Percentiles rank a stretch among this genome's conserved stretches.
Conservation (phyloP, 2,888 invertebrate genomes). For the Dynastes tityus region DNA sequence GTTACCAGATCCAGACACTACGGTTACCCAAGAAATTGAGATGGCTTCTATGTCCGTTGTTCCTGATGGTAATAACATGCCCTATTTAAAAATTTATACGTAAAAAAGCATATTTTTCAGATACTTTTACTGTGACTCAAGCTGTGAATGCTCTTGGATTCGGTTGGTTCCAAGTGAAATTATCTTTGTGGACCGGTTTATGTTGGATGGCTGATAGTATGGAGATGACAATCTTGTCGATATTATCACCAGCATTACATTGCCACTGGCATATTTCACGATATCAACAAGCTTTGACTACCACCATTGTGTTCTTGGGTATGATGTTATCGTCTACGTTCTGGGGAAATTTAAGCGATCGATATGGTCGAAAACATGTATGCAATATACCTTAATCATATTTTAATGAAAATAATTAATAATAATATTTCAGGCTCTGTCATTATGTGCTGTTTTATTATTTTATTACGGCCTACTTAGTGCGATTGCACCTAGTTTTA, state of each 20-base stretch:
- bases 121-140: slow-evolving; percentile 89
- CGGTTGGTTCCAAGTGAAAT: slow-evolving; percentile 91
- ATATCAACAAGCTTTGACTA: slow-evolving; percentile 93
- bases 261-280: slow-evolving; percentile 95
- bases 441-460: slow-evolving; percentile 90
- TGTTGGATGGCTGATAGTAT: slow-evolving; percentile 99
- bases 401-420: slow-evolving; percentile 14
- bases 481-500: slow-evolving; percentile 92
- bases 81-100: slow-evolving; percentile 28
- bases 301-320: slow-evolving; percentile 94
- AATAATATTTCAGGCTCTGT: slow-evolving; percentile 80
- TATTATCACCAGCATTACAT: slow-evolving; percentile 93
- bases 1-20: slow-evolving; percentile 71
- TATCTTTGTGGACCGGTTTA: slow-evolving; percentile 87
- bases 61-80: slow-evolving; percentile 79
- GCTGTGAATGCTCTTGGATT: slow-evolving; percentile 91
- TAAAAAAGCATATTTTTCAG: slow-evolving; percentile 70
- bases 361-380: slow-evolving; percentile 91
- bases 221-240: slow-evolving; percentile 98
- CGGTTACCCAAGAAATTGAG: slow-evolving; percentile 78
- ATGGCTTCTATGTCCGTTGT: slow-evolving; percentile 87
- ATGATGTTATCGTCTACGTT: slow-evolving; percentile 98
- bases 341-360: slow-evolving; percentile 96
- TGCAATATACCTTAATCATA: slow-evolving; percentile 60
- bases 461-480: slow-evolving; percentile 94